phyloP scores from a whole-genome alignment of 1,140 invertebrate genomes.

The Lasaia peninsularis region DNA sequence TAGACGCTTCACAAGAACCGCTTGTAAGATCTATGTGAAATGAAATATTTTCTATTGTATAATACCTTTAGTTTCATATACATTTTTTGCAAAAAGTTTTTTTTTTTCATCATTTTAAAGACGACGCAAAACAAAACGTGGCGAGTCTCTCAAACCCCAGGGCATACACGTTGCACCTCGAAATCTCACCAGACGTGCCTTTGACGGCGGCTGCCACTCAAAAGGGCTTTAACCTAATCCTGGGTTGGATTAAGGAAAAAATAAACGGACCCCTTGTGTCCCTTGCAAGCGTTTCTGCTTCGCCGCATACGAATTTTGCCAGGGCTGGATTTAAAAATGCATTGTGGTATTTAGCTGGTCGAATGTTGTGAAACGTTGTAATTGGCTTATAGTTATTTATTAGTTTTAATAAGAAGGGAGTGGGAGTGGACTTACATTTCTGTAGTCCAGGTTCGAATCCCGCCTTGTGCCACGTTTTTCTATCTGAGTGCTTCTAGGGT shows the following conservation, averaged over 20 bases:
- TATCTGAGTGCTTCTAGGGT: too few species aligned
- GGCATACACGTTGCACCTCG: constrained; percentile 34
- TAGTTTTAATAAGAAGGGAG: neutral
- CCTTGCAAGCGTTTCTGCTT: constrained; percentile 65
- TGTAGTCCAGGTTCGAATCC: too few species aligned
- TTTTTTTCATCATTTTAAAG: neutral
- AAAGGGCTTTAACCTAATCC: constrained; percentile 71
- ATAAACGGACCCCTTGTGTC: constrained; percentile 63
- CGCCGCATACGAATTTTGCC: constrained; percentile 39
- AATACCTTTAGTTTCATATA: too few species aligned
- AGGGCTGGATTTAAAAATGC: constrained; percentile 19
- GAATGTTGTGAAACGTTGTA: neutral
- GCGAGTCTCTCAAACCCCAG: constrained; percentile 26
- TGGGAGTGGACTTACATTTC: too few species aligned
- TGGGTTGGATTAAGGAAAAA: constrained; percentile 70
- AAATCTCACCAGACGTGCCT: constrained; percentile 57
- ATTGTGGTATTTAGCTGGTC: neutral
- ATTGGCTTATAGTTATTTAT: neutral
- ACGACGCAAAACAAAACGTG: constrained; percentile 11
- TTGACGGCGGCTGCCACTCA: constrained; percentile 73
- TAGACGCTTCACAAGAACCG: too few species aligned
- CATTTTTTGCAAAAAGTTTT: too few species aligned
- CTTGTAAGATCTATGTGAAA: too few species aligned
- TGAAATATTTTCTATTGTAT: too few species aligned
- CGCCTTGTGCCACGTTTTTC: too few species aligned